Conservation (phyloP, 2,888 invertebrate genomes). For the Ormyrus labotus region DNA sequence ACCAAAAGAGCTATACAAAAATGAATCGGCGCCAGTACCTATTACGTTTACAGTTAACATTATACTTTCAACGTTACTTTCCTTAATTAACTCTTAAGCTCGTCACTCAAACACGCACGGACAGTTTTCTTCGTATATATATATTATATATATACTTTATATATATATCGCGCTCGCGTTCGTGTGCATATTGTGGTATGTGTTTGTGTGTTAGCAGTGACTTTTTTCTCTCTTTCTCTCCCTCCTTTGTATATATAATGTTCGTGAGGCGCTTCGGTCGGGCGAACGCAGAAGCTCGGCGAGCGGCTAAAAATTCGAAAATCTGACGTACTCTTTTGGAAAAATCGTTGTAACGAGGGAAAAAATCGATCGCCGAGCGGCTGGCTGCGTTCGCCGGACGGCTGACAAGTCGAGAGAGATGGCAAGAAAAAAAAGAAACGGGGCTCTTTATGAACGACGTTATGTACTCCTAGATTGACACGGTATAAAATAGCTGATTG, state of each 20-base stretch:
- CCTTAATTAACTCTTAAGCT: slow-evolving; percentile 51
- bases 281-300: not conserved
- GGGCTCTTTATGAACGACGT: slow-evolving; percentile 43
- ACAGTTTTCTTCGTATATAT: slow-evolving; percentile 24
- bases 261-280: not conserved
- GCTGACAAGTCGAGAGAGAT: no score
- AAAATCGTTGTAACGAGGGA: slow-evolving; percentile 46
- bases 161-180: slow-evolving; percentile 42
- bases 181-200: slow-evolving; percentile 49
- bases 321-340: not conserved
- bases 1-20: slow-evolving; percentile 49
- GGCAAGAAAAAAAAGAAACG: slow-evolving; percentile 33
- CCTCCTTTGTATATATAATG: slow-evolving; percentile 10
- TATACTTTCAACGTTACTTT: slow-evolving; percentile 48
- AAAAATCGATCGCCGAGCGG: not conserved
- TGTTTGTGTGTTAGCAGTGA: not conserved
- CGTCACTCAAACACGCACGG: slow-evolving; percentile 51
- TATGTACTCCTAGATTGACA: slow-evolving; percentile 53
- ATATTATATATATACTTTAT: slow-evolving; percentile 12
- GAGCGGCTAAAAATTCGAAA: slow-evolving; percentile 20
- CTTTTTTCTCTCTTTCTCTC: not conserved
- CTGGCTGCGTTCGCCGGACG: not conserved
- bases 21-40: slow-evolving; percentile 29
- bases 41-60: slow-evolving; percentile 36
- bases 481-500: slow-evolving; percentile 71